Evolutionary conservation across 1,140 invertebrate species (phyloP), one percentile per base, ranked within the genome.

Genomic region (Nasonia vitripennis): DNA sequence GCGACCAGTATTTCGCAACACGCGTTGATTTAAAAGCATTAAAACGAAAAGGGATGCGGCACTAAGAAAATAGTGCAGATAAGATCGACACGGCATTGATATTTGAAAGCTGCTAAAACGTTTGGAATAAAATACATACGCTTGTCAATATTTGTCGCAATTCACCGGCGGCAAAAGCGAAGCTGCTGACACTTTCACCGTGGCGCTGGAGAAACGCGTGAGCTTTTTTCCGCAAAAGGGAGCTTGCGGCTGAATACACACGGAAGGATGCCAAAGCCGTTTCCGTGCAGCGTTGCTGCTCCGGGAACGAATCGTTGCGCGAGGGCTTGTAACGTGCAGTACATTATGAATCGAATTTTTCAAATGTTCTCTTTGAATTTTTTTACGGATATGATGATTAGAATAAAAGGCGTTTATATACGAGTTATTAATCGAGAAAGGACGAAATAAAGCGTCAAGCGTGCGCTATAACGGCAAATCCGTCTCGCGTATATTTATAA

Each of bases 51-150:
- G n/a, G 17, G 48, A 17, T 12, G 48, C 2, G 20, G 7, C 17
- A 20, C 55, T 62, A 20, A 37, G 55, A 20, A 6, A 62, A 62
- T 62, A 62, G 55, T 20, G 55, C 2, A 62, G 55, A 62, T 62
- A 62, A 62, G 55, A 4, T n/a, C 55, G 55, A n/a, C 55, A 7
- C 6, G 17, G 55, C 55, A 62, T 62, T 62, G 20, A 62, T 62
- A 62, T n/a, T 62, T 62, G 55, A 62, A 62, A 62, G 55, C 55
- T 62, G 55, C 55, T 62, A 62, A 62, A 62, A 62, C 17, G 55
- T n/a, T 20, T 20, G 55, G 55, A n/a, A 62, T 62, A 62, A 62
- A 62, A 62, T 62, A n/a, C 27, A 27, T 62, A 62, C 55, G 17
- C 55, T 62, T 62, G 55, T 62, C 55, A 62, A 62, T 62, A 62